Base-by-base conservation (phyloP, 2,113 vertebrate genomes). In the Tinamus guttatus region DNA sequence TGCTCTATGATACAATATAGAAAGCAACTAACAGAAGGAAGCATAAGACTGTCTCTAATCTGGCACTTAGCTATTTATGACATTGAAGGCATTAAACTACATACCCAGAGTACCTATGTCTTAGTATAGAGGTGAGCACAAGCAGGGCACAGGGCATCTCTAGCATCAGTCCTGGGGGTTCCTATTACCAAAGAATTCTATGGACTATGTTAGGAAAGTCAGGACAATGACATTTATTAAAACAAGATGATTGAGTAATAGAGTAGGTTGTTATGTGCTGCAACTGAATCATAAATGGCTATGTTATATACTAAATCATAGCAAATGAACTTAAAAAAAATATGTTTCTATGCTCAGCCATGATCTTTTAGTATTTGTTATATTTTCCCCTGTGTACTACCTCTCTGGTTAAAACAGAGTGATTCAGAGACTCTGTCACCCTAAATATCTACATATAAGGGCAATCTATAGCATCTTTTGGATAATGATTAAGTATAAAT, bases 1-100 rank as follows among this genome's bases (percentile, higher is more conserved):
- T 81, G 27, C 68, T 60, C 20, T 65, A 69, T 47, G 87, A 84
- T 6, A 47, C 54, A 83, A 16, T 0, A 0, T 20, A 59, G 28
- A 86, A 90, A 86, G 64, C 81, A 95, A 91, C 91, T 89, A 96
- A 68, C 28, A 69, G 41, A 43, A 49, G 47, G 54, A 73, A 76
- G 56, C 69, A 71, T 47, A 67, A 88, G 45, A 60, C 43, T 68
- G 71, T 32, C 21, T 87, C 63, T 80, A 41, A 84, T 65, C 69
- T 85, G 70, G 36, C 71, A 87, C 51, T 5, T 45, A 73, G 58
- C 75, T 93, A 68, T 69, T 89, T 79, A 91, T 85, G 81, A 63
- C 49, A 28, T n/a, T 47, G 38, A 51, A 38, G 22, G 22, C 17
- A 43, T 41, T 62, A 21, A 87, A 62, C 65, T 38, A 43, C 11